Evolutionary conservation across 2,888 invertebrate species (phyloP).

Genomic region (Chymomyza fuscimana): DNA sequence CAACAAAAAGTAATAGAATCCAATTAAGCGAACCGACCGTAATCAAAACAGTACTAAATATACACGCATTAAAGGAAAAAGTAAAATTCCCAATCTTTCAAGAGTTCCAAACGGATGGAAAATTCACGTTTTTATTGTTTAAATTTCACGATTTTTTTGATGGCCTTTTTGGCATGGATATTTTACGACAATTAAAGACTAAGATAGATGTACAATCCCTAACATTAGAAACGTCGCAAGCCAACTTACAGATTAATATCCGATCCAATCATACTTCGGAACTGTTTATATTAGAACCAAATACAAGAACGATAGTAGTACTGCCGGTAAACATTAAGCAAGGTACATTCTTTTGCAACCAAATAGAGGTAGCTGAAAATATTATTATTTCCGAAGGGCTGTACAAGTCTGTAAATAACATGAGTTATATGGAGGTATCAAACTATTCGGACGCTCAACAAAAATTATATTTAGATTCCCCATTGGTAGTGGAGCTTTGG

Average conservation of each 20-base stretch:
- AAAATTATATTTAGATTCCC: background rate
- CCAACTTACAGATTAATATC: background rate
- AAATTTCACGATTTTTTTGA: conserved; percentile 6
- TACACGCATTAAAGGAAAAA: background rate
- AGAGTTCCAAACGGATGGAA: background rate
- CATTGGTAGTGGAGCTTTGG: background rate
- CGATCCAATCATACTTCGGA: background rate
- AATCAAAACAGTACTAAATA: conserved; percentile 7
- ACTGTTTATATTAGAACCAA: background rate
- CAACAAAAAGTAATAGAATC: background rate
- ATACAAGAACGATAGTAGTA: background rate
- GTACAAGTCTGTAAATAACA: background rate
- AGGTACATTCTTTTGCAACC: background rate
- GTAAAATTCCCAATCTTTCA: background rate
- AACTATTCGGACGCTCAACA: background rate
- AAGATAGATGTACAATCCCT: background rate
- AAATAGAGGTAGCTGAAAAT: background rate
- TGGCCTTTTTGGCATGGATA: conserved; percentile 3
- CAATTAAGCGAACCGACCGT: background rate
- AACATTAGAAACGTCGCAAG: background rate
- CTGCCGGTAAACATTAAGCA: background rate
- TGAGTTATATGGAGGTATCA: background rate
- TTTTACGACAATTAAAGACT: background rate
- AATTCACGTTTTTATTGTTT: background rate
- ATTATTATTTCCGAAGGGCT: background rate